Conservation (phyloP, 2,113 vertebrate genomes). For the Ploceus nigricollis region DNA sequence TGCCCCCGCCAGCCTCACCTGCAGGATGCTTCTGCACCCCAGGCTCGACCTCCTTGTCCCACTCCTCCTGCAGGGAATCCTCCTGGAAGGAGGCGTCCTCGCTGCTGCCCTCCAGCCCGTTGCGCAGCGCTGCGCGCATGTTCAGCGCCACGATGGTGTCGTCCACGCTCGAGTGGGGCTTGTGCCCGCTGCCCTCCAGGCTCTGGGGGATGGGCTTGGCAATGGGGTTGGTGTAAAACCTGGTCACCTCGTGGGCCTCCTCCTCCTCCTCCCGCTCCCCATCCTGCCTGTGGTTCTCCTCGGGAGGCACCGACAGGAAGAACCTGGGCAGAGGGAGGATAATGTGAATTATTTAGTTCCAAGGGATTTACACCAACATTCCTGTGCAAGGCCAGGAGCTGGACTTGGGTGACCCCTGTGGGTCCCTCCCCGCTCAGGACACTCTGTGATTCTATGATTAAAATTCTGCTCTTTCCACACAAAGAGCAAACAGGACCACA, state of each 20-base stretch:
- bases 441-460: too few species aligned
- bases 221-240: conserved; percentile 88
- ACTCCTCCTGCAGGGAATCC: conserved; percentile 87
- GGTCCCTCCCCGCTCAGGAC: background rate
- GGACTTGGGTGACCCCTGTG: fast-evolving
- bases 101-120: conserved; percentile 85
- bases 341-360: background rate
- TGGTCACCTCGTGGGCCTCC: conserved; percentile 80
- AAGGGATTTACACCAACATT: fast-evolving
- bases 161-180: conserved; percentile 36
- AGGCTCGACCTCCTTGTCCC: conserved; percentile 75
- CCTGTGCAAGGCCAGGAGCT: background rate
- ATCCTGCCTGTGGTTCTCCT: conserved; percentile 77
- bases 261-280: conserved; percentile 66
- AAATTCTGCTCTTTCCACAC: background rate
- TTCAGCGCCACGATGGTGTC: conserved; percentile 90
- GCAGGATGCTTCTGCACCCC: conserved; percentile 80
- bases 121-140: conserved; percentile 74
- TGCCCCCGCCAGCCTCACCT: conserved; percentile 54
- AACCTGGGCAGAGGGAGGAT: background rate
- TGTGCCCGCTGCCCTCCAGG: background rate
- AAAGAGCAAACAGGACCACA: background rate
- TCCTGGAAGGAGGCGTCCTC: conserved; percentile 88
- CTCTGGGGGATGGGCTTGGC: conserved; percentile 86
- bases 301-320: conserved; percentile 54